A percentile compares a stretch with the other conserved stretches of the same genome.
Conservation (phyloP, 2,797 vertebrate species). For the Nothura maculosa region DNA sequence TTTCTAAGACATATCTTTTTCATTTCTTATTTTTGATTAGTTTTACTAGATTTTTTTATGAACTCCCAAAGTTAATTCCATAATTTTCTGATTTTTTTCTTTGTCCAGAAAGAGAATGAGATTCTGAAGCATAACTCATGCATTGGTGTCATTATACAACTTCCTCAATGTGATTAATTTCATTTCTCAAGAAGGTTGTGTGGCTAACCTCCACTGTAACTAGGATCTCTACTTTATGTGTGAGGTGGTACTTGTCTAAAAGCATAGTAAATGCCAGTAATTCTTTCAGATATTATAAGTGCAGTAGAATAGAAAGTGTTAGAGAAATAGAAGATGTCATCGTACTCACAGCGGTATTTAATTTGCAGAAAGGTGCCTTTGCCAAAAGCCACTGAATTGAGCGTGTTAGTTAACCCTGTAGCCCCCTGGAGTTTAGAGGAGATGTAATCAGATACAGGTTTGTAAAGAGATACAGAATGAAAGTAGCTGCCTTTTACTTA, state of each 20-base stretch:
- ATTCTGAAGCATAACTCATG: background rate
- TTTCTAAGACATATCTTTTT: background rate
- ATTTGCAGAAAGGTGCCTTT: background rate
- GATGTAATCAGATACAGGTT: background rate
- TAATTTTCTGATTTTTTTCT: background rate
- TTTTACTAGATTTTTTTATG: background rate
- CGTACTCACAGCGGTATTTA: background rate
- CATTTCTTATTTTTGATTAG: background rate
- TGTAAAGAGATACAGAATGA: background rate
- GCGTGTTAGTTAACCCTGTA: background rate
- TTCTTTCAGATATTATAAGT: background rate
- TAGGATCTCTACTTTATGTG: background rate
- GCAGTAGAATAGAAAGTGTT: background rate
- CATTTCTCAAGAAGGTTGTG: background rate
- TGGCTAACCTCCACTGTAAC: background rate
- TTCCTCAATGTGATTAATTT: background rate
- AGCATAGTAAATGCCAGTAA: background rate
- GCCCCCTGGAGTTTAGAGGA: background rate
- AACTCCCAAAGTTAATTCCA: background rate
- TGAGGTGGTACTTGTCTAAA: background rate
- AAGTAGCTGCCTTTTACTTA: background rate
- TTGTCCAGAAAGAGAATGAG: background rate
- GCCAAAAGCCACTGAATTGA: background rate
- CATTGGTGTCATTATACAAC: fast-evolving
- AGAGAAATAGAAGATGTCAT: background rate